Conservation (phyloP, 2,113 vertebrate genomes). For the Pholis gunnellus region DNA sequence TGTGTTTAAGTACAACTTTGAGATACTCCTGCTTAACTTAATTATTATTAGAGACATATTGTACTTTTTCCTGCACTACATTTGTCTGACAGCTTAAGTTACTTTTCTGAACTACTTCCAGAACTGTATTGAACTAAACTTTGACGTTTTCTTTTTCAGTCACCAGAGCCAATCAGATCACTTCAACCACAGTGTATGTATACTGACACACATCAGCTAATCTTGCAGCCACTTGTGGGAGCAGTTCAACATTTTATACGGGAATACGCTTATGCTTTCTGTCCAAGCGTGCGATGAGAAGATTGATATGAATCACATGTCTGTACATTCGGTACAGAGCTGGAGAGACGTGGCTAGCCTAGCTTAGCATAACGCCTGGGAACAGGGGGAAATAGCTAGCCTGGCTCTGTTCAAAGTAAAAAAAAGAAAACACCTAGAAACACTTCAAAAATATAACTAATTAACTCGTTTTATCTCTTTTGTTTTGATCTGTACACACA, state of each 20-base stretch:
- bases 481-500: background rate
- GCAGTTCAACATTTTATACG: background rate
- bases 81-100: background rate
- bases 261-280: background rate
- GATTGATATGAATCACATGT: background rate
- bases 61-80: background rate
- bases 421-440: background rate
- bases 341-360: background rate
- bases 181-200: conserved; percentile 39
- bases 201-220: background rate
- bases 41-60: background rate
- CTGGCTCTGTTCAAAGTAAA: background rate
- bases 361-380: background rate
- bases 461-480: background rate
- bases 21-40: background rate
- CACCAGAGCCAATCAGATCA: conserved; percentile 52
- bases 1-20: background rate
- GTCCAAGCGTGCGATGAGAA: background rate
- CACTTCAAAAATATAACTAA: background rate
- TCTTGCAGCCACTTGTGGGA: background rate
- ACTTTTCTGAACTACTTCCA: background rate
- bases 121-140: background rate
- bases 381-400: background rate
- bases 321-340: background rate
- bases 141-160: conserved; percentile 52